phyloP scores from a whole-genome alignment of 1,140 invertebrate species.

The Solenopsis fugax region DNA sequence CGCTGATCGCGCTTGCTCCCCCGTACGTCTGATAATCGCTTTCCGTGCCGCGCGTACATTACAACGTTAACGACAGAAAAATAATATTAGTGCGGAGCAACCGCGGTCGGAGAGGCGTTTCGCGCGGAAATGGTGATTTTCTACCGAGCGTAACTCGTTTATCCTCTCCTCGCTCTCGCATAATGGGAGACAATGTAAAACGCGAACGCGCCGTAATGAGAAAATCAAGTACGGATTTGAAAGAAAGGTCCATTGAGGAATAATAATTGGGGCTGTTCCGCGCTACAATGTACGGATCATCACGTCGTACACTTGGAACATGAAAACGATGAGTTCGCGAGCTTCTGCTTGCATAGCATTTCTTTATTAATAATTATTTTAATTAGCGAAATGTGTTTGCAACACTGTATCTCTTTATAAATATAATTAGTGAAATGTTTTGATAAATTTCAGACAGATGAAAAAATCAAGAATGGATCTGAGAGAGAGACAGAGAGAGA shows the following conservation, averaged over 20 bases:
- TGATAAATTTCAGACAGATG: background rate
- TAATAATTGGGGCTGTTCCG: slow-evolving; percentile 4
- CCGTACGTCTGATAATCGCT: slow-evolving; percentile 56
- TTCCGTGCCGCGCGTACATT: slow-evolving; percentile 51
- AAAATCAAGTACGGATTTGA: slow-evolving; percentile 19
- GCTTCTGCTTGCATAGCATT: background rate
- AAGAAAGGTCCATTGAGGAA: slow-evolving; percentile 1
- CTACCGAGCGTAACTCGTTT: slow-evolving; percentile 13
- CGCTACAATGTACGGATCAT: too few relatives aligned
- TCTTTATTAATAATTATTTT: background rate
- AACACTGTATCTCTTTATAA: background rate
- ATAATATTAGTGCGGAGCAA: slow-evolving; percentile 62
- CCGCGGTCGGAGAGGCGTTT: slow-evolving; percentile 27
- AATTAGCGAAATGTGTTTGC: background rate
- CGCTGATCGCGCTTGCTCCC: slow-evolving; percentile 44
- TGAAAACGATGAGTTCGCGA: background rate
- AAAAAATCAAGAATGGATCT: slow-evolving; percentile 18
- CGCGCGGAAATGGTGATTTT: slow-evolving; percentile 39
- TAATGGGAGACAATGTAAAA: slow-evolving; percentile 1
- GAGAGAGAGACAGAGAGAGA: background rate
- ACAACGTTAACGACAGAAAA: slow-evolving; percentile 51
- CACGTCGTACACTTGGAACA: background rate
- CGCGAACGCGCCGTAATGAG: slow-evolving; percentile 6
- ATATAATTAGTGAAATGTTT: background rate
- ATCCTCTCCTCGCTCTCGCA: slow-evolving; percentile 1